These are phyloP conservation scores for Lycaon pictus DNA, from an alignment of 2,113 vertebrate genomes.

Conservation along the genomic window DNA sequence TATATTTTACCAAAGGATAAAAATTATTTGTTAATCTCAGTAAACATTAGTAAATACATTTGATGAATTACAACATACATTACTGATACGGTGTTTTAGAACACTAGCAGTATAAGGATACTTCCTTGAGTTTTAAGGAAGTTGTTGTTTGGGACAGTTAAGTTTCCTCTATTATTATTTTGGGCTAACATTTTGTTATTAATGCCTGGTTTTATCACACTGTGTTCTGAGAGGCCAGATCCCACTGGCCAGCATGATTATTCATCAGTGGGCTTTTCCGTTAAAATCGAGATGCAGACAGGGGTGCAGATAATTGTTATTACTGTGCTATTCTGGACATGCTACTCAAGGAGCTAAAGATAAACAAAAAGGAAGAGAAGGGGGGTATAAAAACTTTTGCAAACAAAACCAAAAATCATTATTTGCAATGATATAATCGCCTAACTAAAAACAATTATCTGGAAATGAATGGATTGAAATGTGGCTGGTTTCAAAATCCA, in stretches of 20 bases:
- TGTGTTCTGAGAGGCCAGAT: not conserved
- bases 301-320: not conserved
- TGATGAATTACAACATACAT: not conserved
- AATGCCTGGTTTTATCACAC: not conserved
- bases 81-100: not conserved
- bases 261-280: not conserved
- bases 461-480: not conserved
- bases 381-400: not conserved
- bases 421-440: not conserved
- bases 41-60: not conserved
- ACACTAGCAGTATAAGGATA: not conserved
- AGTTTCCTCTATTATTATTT: not conserved
- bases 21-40: not conserved
- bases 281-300: not conserved
- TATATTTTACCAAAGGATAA: not conserved
- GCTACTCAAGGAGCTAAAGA: not conserved
- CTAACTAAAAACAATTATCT: not conserved
- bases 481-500: not conserved
- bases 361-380: not conserved
- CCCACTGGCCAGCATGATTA: not conserved
- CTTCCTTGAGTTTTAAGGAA: not conserved
- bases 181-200: not conserved
- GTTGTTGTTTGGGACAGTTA: not conserved
- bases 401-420: not conserved
- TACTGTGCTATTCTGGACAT: not conserved